Conservation (phyloP, 2,888 invertebrate genomes). For the Schizaphis graminum region DNA sequence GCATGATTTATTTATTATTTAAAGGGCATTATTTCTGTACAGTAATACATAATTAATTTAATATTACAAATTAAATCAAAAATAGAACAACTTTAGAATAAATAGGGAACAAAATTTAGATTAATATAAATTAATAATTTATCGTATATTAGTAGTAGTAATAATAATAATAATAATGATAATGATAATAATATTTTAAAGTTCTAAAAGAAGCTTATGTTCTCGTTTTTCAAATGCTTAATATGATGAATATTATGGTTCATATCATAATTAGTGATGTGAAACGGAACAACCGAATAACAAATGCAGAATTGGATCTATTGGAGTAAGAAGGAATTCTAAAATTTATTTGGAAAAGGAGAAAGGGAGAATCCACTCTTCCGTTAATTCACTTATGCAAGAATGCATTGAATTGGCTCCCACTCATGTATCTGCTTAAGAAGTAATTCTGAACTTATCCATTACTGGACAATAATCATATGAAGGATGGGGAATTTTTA, state of each 20-base stretch:
- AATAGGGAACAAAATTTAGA: no score
- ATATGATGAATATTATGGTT: not conserved
- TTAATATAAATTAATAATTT: no score
- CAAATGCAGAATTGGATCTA: not conserved
- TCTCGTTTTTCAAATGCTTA: not conserved
- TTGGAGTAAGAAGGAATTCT: not conserved
- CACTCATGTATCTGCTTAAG: not conserved
- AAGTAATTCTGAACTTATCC: not conserved
- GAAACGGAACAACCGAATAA: not conserved
- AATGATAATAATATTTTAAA: not conserved
- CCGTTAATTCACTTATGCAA: not conserved
- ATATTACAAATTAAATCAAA: no score
- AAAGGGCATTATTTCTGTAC: no score
- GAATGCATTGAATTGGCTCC: not conserved
- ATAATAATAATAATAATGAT: not conserved
- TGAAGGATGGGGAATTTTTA: not conserved
- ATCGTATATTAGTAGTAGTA: not conserved
- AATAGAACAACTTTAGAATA: no score
- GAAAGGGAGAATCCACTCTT: not conserved
- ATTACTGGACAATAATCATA: not conserved
- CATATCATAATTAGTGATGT: not conserved
- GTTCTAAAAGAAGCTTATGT: not conserved
- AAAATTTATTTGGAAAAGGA: not conserved
- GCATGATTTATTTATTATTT: no score
- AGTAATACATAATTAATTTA: no score